These are phyloP conservation scores for Alviniconcha strummeri DNA, from an alignment of 2,888 invertebrate genomes.

Conservation along the genomic window DNA sequence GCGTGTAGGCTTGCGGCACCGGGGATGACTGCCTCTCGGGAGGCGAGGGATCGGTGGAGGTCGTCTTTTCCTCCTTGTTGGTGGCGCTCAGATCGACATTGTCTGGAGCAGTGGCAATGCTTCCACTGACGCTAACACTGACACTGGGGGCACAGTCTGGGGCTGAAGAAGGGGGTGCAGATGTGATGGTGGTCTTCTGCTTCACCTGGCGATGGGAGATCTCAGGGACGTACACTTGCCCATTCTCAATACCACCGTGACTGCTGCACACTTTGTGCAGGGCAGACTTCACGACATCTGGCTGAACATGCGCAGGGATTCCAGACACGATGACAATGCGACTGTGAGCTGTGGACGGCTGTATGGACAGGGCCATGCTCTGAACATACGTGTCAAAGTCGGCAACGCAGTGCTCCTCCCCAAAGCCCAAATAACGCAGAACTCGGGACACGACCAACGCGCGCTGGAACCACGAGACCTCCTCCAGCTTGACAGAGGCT, in stretches of 20 bases:
- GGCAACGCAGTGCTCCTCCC: slow-evolving; percentile 62
- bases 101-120: background rate
- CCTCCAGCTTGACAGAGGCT: slow-evolving; percentile 54
- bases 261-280: slow-evolving; percentile 61
- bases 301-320: slow-evolving; percentile 61
- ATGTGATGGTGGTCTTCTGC: background rate
- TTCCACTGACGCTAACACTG: background rate
- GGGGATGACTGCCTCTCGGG: slow-evolving; percentile 18
- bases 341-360: slow-evolving; percentile 59
- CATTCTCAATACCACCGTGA: slow-evolving; percentile 66
- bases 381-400: slow-evolving; percentile 63
- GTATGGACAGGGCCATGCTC: slow-evolving; percentile 62
- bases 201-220: slow-evolving; percentile 31
- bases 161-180: background rate
- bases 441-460: slow-evolving; percentile 69
- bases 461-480: slow-evolving; percentile 69
- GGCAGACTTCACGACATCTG: slow-evolving; percentile 55
- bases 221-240: slow-evolving; percentile 67
- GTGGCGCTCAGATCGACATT: background rate
- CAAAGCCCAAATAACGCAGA: slow-evolving; percentile 63
- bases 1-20: slow-evolving; percentile 39
- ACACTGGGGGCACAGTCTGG: background rate
- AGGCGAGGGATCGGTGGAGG: background rate
- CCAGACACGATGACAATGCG: slow-evolving; percentile 68
- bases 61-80: background rate